phyloP scores from a whole-genome alignment of 1,140 invertebrate genomes.

The Eurytemora carolleeae region DNA sequence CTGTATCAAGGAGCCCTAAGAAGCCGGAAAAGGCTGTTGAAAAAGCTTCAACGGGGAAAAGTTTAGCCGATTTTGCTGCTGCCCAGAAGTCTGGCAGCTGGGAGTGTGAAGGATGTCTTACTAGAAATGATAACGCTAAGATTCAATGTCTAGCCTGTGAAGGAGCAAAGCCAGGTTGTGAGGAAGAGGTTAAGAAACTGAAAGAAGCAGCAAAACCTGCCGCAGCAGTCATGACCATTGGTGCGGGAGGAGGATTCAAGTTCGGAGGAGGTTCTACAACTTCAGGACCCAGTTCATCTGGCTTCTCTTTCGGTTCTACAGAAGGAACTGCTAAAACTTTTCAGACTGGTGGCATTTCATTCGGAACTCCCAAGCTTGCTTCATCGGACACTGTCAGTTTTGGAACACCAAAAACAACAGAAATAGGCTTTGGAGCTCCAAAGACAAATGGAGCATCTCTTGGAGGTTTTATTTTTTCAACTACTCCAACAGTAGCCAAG shows the following conservation, averaged over 20 bases:
- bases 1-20: slow-evolving; percentile 11
- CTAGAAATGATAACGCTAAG: slow-evolving; percentile 25
- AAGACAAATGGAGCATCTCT: background rate
- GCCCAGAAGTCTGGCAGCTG: slow-evolving; percentile 27
- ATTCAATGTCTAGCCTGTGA: slow-evolving; percentile 36
- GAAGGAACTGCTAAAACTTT: background rate
- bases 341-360: background rate
- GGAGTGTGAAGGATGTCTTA: slow-evolving; percentile 31
- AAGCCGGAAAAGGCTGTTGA: background rate
- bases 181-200: slow-evolving; percentile 8
- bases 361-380: background rate
- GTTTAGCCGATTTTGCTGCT: background rate
- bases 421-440: background rate
- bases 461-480: background rate
- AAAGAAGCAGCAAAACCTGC: background rate
- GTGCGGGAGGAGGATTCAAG: background rate
- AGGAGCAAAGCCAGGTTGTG: slow-evolving; percentile 26
- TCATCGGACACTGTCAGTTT: background rate
- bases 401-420: background rate
- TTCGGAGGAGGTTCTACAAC: background rate
- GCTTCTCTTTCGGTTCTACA: background rate
- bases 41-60: background rate
- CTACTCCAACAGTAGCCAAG: background rate
- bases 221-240: background rate
- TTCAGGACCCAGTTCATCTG: background rate